Conservation (phyloP, 2,797 vertebrate species). For the Hypotaenidia okinawae region DNA sequence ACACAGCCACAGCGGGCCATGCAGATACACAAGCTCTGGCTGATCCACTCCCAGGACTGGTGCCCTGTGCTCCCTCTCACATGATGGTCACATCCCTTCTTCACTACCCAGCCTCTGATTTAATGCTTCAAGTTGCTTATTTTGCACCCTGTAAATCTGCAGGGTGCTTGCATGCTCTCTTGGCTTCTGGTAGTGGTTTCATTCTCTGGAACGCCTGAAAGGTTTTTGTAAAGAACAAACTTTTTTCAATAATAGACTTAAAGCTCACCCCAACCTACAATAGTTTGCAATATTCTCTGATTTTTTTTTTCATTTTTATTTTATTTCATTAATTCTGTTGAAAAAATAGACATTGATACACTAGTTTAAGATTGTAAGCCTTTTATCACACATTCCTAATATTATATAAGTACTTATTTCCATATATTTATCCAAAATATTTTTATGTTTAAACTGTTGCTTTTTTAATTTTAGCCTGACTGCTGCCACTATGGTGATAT, state of each 20-base stretch:
- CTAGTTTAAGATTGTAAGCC: not conserved
- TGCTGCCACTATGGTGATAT: not conserved
- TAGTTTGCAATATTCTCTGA: not conserved
- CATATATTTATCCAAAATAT: not conserved
- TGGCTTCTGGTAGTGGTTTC: constrained; percentile 12
- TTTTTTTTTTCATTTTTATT: too few species aligned
- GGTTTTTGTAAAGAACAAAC: not conserved
- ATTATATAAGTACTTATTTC: not conserved
- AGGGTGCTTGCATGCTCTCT: not conserved
- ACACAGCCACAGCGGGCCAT: rapidly evolving
- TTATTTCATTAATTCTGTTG: not conserved
- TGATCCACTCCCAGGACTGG: not conserved
- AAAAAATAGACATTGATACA: not conserved
- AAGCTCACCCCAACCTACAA: not conserved
- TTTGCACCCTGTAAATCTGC: not conserved
- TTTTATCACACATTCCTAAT: not conserved
- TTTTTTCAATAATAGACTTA: not conserved
- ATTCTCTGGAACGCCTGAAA: not conserved
- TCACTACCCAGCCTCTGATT: not conserved
- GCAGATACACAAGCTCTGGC: not conserved
- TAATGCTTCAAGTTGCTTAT: not conserved
- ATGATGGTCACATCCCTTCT: not conserved
- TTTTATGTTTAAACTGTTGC: not conserved
- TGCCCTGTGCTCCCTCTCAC: not conserved
- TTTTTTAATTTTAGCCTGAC: not conserved